Percentiles rank a stretch among this genome's conserved stretches.
Evolutionary conservation across 2,797 vertebrate species (phyloP).

Genomic region (Silurus aristotelis): DNA sequence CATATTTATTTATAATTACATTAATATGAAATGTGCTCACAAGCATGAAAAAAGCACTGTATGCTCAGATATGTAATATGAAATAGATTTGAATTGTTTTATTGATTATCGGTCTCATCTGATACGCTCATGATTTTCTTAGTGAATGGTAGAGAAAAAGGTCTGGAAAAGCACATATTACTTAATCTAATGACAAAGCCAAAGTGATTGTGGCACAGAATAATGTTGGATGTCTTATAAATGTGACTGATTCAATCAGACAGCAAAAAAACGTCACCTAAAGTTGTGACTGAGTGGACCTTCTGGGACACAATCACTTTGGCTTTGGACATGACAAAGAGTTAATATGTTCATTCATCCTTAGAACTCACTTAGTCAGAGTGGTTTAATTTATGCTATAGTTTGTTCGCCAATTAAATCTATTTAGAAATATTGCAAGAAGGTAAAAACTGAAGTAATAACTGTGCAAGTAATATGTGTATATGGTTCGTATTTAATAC

Average conservation of each 20-base stretch:
- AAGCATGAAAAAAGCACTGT: constrained; percentile 39
- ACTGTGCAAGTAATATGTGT: not conserved
- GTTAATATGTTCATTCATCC: too few relatives aligned
- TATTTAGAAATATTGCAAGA: not conserved
- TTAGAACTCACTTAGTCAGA: not conserved
- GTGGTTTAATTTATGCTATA: not conserved
- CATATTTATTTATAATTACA: constrained; percentile 45
- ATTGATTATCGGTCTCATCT: not conserved
- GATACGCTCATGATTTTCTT: not conserved
- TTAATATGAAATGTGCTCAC: constrained; percentile 46
- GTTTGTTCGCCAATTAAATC: not conserved
- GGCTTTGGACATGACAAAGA: not conserved
- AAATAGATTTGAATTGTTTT: constrained; percentile 19
- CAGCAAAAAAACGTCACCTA: not conserved
- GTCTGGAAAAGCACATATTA: not conserved
- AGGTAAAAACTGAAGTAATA: not conserved
- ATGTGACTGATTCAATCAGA: not conserved
- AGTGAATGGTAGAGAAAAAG: not conserved
- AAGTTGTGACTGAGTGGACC: not conserved
- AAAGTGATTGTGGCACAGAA: not conserved
- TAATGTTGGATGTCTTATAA: not conserved
- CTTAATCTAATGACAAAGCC: not conserved
- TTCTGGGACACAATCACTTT: not conserved
- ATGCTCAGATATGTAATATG: constrained; percentile 45
- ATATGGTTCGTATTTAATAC: not conserved